A percentile compares a stretch with the other conserved stretches of the same genome.
Conservation (phyloP, 1,140 invertebrate species). For the Euglossa dilemma region DNA sequence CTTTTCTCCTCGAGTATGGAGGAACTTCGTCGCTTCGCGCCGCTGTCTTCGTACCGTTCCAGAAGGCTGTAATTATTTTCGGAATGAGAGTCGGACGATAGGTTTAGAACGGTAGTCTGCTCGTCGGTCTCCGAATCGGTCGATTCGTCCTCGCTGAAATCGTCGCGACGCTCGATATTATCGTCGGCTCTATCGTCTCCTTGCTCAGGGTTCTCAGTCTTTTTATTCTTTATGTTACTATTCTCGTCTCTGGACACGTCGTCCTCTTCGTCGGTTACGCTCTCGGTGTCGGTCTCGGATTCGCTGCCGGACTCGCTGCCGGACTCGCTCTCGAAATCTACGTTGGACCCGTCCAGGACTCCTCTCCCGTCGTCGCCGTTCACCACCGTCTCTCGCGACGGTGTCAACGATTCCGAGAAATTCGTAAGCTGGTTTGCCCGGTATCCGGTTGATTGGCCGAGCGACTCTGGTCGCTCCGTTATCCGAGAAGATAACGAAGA, state of each 20-base stretch:
- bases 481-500: conserved; percentile 29
- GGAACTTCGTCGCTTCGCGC: conserved; percentile 49
- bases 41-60: conserved; percentile 27
- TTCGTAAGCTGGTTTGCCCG: no score
- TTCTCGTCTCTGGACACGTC: conserved; percentile 54
- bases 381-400: neutral
- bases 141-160: conserved; percentile 30
- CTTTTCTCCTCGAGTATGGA: conserved; percentile 59
- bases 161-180: neutral
- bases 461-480: neutral
- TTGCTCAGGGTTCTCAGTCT: conserved; percentile 18
- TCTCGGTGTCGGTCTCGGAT: conserved; percentile 24
- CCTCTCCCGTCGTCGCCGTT: neutral
- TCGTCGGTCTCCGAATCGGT: conserved; percentile 47
- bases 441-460: neutral
- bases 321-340: conserved; percentile 16
- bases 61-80: neutral
- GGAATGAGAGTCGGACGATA: conserved; percentile 7
- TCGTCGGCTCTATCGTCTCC: neutral
- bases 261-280: conserved; percentile 44
- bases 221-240: conserved; percentile 47
- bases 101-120: conserved; percentile 39
- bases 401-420: neutral
- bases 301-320: conserved; percentile 30
- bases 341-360: conserved; percentile 13